phyloP scores from a whole-genome alignment of 2,888 invertebrate genomes.

The Phyllotreta striolata region DNA sequence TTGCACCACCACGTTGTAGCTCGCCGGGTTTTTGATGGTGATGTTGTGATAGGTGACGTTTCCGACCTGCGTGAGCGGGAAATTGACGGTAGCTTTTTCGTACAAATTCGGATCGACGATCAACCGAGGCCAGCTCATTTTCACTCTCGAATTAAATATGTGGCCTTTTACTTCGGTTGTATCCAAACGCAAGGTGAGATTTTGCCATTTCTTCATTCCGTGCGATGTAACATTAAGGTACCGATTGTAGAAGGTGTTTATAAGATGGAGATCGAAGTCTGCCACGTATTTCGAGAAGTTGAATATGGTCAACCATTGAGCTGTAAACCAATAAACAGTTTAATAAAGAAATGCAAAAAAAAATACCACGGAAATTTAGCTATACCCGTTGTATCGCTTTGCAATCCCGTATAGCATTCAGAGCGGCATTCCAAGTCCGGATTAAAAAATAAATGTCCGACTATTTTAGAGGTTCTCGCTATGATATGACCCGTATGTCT shows the following conservation, averaged over 20 bases:
- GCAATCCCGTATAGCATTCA: slow-evolving; percentile 80
- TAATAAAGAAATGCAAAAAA: slow-evolving; percentile 17
- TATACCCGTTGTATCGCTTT: slow-evolving; percentile 70
- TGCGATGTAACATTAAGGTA: slow-evolving; percentile 65
- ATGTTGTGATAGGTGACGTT: slow-evolving; percentile 72
- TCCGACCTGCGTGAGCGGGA: slow-evolving; percentile 79
- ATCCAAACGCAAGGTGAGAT: slow-evolving; percentile 78
- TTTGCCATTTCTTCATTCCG: slow-evolving; percentile 66
- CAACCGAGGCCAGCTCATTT: slow-evolving; percentile 73
- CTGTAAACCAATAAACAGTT: slow-evolving; percentile 59
- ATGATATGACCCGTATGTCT: slow-evolving; percentile 63
- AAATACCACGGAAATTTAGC: neutral
- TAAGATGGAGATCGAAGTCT: slow-evolving; percentile 74
- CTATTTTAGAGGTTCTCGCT: slow-evolving; percentile 63
- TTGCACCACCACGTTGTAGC: slow-evolving; percentile 76
- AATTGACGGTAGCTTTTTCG: slow-evolving; percentile 65
- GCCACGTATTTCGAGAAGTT: slow-evolving; percentile 70
- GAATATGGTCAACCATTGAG: slow-evolving; percentile 73
- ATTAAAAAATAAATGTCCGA: slow-evolving; percentile 75
- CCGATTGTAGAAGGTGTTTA: slow-evolving; percentile 69
- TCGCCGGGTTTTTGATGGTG: slow-evolving; percentile 77
- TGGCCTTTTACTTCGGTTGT: slow-evolving; percentile 75
- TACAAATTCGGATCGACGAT: slow-evolving; percentile 55
- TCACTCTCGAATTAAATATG: slow-evolving; percentile 71
- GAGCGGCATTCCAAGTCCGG: slow-evolving; percentile 75